Evolutionary conservation across 1,140 invertebrate genomes (phyloP).

Genomic region (Drosophila leontia): DNA sequence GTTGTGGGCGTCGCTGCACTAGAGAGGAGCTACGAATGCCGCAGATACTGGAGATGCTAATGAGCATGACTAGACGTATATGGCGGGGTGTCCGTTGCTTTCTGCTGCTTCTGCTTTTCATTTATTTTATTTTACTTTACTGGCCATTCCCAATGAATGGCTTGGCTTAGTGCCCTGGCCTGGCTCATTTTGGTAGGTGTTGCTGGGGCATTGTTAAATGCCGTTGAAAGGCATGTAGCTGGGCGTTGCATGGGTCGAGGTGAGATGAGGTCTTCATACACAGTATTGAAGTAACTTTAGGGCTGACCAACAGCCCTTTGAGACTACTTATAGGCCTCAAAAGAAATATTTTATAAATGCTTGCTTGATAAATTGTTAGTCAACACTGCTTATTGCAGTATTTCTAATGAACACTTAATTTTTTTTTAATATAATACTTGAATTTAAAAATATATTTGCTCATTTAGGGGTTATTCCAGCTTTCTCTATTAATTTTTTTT

Average conservation of each 20-base stretch:
- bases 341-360: neutral
- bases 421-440: too few relatives aligned
- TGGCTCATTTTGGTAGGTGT: conserved; percentile 61
- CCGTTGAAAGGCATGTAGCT: conserved; percentile 54
- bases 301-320: neutral
- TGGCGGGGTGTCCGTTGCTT: conserved; percentile 27
- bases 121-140: conserved; percentile 10
- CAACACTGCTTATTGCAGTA: neutral
- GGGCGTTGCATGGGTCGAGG: conserved; percentile 48
- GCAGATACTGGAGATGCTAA: conserved; percentile 61
- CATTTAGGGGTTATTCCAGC: too few relatives aligned
- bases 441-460: neutral
- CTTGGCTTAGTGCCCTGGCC: conserved; percentile 12
- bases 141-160: conserved; percentile 15
- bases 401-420: too few relatives aligned
- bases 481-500: neutral
- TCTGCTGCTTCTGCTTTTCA: conserved; percentile 1
- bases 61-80: conserved; percentile 77
- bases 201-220: conserved; percentile 56
- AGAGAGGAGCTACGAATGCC: conserved; percentile 13
- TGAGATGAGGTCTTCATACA: conserved; percentile 17
- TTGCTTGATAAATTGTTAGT: neutral
- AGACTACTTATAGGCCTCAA: neutral
- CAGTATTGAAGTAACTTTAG: neutral
- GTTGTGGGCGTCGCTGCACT: conserved; percentile 58